Evolutionary conservation across 2,113 vertebrate genomes (phyloP).

Genomic region (Craseonycteris thonglongyai): DNA sequence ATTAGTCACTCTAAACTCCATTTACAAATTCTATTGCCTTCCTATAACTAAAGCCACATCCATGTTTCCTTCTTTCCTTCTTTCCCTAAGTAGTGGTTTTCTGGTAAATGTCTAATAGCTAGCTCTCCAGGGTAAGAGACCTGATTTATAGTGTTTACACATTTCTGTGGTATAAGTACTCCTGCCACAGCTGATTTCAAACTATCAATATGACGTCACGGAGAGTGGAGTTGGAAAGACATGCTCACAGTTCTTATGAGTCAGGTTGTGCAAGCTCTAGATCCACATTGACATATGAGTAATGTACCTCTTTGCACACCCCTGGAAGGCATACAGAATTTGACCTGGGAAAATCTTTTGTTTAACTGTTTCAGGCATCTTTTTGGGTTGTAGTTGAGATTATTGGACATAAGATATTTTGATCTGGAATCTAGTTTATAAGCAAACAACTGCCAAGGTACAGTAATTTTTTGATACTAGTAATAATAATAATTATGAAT

Average conservation of each 20-base stretch:
- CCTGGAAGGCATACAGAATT: neutral
- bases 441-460: neutral
- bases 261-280: neutral
- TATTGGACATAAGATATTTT: neutral
- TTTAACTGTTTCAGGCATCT: neutral
- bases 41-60: neutral
- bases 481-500: neutral
- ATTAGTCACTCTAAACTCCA: neutral
- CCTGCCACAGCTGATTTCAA: neutral
- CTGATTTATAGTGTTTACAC: neutral
- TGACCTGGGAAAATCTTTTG: neutral
- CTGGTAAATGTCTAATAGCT: neutral
- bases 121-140: neutral
- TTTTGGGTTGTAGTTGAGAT: neutral
- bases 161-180: neutral
- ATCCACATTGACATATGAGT: neutral
- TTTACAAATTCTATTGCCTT: conserved; percentile 3
- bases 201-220: neutral
- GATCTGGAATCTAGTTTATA: neutral
- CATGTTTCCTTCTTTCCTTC: neutral
- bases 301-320: neutral
- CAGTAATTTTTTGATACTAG: neutral
- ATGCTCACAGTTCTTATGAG: neutral
- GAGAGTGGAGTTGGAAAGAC: neutral
- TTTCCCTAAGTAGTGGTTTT: neutral